Percentiles rank a stretch among this genome's conserved stretches.
These are phyloP conservation scores for Enteromius paludinosus DNA, from an alignment of 2,797 vertebrate genomes.

Conservation along the genomic window DNA sequence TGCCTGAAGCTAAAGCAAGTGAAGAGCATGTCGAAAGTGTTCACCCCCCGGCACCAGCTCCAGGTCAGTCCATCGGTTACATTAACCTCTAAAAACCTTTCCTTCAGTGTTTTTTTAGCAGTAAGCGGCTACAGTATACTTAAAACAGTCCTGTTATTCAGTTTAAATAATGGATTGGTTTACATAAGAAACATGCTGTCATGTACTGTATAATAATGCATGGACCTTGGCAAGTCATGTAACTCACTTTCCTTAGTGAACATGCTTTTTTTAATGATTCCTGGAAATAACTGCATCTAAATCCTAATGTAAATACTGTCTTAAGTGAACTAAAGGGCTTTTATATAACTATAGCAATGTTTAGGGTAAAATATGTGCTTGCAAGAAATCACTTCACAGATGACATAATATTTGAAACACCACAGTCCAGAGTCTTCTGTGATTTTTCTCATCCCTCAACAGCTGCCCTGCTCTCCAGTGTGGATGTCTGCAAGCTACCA, in stretches of 20 bases:
- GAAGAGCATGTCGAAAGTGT: conserved; percentile 61
- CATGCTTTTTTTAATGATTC: background rate
- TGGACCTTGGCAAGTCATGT: background rate
- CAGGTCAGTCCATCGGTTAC: conserved; percentile 66
- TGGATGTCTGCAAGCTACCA: conserved; percentile 82
- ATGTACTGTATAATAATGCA: background rate
- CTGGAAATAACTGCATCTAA: background rate
- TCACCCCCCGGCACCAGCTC: conserved; percentile 57
- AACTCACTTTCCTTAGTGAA: background rate
- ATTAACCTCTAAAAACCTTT: background rate
- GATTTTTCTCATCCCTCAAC: conserved; percentile 7
- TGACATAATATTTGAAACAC: background rate
- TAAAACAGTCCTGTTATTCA: background rate
- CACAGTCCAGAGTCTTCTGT: background rate
- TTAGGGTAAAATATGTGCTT: background rate
- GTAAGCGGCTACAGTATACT: background rate
- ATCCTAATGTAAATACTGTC: background rate
- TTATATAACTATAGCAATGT: no score
- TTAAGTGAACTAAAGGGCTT: background rate
- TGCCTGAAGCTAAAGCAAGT: conserved; percentile 59
- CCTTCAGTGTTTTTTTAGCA: background rate
- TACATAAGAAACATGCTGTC: background rate
- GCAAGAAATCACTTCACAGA: background rate
- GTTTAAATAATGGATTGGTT: background rate
- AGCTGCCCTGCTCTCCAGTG: conserved; percentile 56